Percentiles rank a stretch among this genome's conserved stretches.
These are phyloP conservation scores for Seira ritae DNA, from an alignment of 2,888 invertebrate genomes.

Conservation along the genomic window DNA sequence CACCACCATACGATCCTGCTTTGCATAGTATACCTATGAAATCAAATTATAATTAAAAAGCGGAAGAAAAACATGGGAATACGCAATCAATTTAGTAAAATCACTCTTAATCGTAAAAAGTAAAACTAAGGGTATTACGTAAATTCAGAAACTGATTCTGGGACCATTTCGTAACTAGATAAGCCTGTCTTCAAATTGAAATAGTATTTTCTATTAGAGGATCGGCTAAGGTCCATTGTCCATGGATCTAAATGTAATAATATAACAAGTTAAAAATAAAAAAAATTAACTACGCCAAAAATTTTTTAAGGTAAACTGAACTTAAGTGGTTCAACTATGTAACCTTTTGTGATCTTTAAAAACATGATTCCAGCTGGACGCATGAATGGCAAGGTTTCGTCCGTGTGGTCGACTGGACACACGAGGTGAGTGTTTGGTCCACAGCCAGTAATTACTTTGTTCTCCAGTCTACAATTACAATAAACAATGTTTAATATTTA, in stretches of 20 bases:
- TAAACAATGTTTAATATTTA: too few species aligned
- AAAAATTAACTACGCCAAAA: not conserved
- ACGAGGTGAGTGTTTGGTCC: conserved; percentile 40
- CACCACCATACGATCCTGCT: conserved; percentile 64
- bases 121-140: too few species aligned
- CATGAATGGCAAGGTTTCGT: conserved; percentile 62
- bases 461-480: conserved; percentile 46
- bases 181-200: conserved; percentile 48
- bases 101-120: too few species aligned
- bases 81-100: too few species aligned
- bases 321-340: too few species aligned
- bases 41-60: too few species aligned
- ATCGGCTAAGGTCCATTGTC: conserved; percentile 65
- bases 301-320: too few species aligned
- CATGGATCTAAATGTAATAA: conserved; percentile 64
- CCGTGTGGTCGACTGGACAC: conserved; percentile 67
- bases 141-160: conserved; percentile 61
- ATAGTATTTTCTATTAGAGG: conserved; percentile 64
- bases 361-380: conserved; percentile 67
- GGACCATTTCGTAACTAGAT: conserved; percentile 54
- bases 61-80: not conserved
- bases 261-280: not conserved
- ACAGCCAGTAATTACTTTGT: conserved; percentile 39
- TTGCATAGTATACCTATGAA: conserved; percentile 67
- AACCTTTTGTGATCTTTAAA: conserved; percentile 70